A percentile compares a stretch with the other conserved stretches of the same genome.
These are phyloP conservation scores for Nettapus auritus DNA, from an alignment of 2,113 vertebrate genomes.

Conservation along the genomic window DNA sequence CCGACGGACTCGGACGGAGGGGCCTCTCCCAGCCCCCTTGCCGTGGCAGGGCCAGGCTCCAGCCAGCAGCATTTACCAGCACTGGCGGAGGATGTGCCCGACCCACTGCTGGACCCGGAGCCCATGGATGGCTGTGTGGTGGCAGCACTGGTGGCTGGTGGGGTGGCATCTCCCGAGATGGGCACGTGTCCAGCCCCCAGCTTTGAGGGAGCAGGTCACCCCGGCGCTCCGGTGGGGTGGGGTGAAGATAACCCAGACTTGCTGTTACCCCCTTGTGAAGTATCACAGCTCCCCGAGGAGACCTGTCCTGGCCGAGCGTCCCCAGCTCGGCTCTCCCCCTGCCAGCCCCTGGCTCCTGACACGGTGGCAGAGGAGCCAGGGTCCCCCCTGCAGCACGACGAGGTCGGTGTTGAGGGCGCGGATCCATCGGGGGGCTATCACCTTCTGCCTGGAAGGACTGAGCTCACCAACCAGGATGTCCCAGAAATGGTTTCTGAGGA, in stretches of 20 bases:
- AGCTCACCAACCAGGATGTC: background rate
- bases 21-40: slow-evolving; percentile 58
- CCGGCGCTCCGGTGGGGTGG: background rate
- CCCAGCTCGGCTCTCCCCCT: background rate
- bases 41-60: background rate
- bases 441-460: slow-evolving; percentile 31
- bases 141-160: background rate
- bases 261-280: slow-evolving; percentile 21
- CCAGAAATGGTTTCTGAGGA: slow-evolving; percentile 49
- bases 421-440: background rate
- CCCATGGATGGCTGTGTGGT: background rate
- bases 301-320: background rate
- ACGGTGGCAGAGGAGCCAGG: slow-evolving; percentile 54
- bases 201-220: slow-evolving; percentile 2
- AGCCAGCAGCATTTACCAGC: background rate
- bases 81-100: background rate
- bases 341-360: slow-evolving; percentile 3
- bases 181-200: background rate
- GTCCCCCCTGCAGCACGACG: slow-evolving; percentile 51
- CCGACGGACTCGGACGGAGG: slow-evolving; percentile 58
- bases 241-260: slow-evolving; percentile 56
- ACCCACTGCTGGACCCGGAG: background rate
- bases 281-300: background rate
- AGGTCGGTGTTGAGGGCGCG: background rate
- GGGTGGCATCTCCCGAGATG: background rate